Evolutionary conservation across 2,797 vertebrate genomes (phyloP), one percentile per base, ranked within the genome.

Genomic region (Rhinoraja longicauda): DNA sequence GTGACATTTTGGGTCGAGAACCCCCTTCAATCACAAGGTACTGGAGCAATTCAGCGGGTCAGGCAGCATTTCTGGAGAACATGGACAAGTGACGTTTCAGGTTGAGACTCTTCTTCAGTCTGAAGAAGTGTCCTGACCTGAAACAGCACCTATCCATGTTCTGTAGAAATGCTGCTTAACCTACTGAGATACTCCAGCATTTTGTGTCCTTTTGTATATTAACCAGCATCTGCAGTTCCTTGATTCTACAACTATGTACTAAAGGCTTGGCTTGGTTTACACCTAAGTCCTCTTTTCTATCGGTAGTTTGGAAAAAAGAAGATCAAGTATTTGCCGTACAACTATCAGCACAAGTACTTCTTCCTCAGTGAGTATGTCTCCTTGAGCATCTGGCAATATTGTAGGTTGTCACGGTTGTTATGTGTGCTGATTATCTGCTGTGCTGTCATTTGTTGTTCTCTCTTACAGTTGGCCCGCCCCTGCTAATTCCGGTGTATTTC

Each of bases 261-360:
- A 45, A 88, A 32, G 84, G 29, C 57, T 12, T 62, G 4, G 4
- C 17, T 45, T 15, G 59, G n/a, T 93, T 36, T 75, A 17, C 21
- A 75, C 26, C 70, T 75, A 29, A 73, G 36, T n/a, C 73, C 32
- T 67, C 94, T 90, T 93, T 36, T 94, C 94, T 94, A 90, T 64
- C 94, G 93, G 15, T 96, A 99, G 98, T 99, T 98, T 0, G 98
- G 98, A 93, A 96, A 97, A 94, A 99, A 99, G 95, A 99, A 99
- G 96, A 95, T 99, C 95, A 99, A 98, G 94, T 95, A 96, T 93
- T 94, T 99, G 95, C 99, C 99, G 72, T 99, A 99, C 95, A 97
- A 99, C 93, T 96, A 96, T 95, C 98, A 99, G 94, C 98, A 99
- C 0, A 95, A 98, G 94, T 99, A 99, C 96, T 99, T 99, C 96